Percentiles rank a stretch among this genome's conserved stretches.
These are phyloP conservation scores for Nothura maculosa DNA, from an alignment of 2,797 vertebrate genomes.

Conservation along the genomic window DNA sequence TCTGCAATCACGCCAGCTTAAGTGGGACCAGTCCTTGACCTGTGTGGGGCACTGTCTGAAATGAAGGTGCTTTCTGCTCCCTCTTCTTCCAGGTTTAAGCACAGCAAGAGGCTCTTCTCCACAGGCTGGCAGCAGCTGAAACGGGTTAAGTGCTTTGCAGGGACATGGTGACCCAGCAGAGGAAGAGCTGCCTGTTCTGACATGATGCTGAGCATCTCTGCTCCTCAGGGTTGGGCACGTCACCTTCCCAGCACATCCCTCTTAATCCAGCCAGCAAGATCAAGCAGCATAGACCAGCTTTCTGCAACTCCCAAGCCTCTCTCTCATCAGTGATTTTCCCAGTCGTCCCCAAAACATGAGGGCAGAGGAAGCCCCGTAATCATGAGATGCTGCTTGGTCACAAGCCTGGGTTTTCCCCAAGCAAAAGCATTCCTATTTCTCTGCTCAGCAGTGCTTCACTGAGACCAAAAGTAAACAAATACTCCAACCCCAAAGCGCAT, in stretches of 20 bases:
- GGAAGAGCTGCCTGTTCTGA: neutral
- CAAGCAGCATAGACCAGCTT: neutral
- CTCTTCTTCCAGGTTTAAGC: neutral
- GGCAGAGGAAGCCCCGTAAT: neutral
- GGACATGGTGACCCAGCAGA: neutral
- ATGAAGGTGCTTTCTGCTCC: neutral
- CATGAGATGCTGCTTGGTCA: fast-evolving
- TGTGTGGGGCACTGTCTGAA: neutral
- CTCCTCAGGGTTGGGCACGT: too few relatives aligned
- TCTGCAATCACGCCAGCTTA: neutral
- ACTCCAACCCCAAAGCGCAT: neutral
- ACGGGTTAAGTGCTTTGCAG: neutral
- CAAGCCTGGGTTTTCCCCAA: neutral
- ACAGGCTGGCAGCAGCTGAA: neutral
- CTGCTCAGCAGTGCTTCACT: fast-evolving
- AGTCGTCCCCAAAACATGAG: neutral
- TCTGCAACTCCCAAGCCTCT: neutral
- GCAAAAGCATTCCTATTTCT: neutral
- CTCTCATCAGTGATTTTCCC: neutral
- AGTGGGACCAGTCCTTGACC: neutral
- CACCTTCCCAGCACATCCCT: fast-evolving
- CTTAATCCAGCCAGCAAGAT: neutral
- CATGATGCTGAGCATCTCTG: fast-evolving
- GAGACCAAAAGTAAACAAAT: neutral
- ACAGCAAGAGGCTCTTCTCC: fast-evolving